Evolutionary conservation across 2,888 invertebrate species (phyloP).

Genomic region (Brachynemurus nebulosus): DNA sequence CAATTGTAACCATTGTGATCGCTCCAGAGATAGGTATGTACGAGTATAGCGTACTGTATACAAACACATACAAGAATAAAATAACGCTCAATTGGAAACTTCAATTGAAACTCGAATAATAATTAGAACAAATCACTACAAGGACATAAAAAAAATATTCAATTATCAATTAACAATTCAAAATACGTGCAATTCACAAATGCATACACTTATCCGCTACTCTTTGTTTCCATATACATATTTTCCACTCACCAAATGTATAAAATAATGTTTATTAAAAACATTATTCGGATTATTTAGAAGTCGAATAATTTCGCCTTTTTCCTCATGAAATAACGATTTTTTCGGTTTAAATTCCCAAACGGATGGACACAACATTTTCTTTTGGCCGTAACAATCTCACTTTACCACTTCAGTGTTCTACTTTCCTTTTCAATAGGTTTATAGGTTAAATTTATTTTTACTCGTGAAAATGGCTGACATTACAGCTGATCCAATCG

Average conservation of each 20-base stretch:
- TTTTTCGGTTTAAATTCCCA: conserved; percentile 36
- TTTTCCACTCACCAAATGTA: conserved; percentile 34
- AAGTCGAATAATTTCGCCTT: conserved; percentile 20
- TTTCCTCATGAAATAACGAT: conserved; percentile 27
- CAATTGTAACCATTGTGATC: no score
- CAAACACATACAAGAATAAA: no score
- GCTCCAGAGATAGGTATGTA: no score
- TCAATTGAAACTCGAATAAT: no score
- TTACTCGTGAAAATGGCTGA: conserved; percentile 4
- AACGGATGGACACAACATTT: conserved; percentile 43
- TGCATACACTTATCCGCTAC: no score
- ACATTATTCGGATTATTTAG: conserved; percentile 22
- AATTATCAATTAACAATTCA: no score
- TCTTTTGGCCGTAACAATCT: conserved; percentile 1
- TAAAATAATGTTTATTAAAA: conserved; percentile 34
- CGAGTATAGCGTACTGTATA: no score
- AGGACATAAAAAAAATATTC: no score
- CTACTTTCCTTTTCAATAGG: neutral
- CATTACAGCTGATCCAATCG: neutral
- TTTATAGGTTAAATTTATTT: conserved; percentile 6
- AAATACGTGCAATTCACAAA: no score
- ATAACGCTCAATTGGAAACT: no score
- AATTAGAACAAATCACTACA: no score
- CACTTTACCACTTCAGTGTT: neutral
- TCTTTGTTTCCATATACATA: no score